Base-by-base conservation (phyloP, 1,140 invertebrate genomes). In the Drosophila virilis region DNA sequence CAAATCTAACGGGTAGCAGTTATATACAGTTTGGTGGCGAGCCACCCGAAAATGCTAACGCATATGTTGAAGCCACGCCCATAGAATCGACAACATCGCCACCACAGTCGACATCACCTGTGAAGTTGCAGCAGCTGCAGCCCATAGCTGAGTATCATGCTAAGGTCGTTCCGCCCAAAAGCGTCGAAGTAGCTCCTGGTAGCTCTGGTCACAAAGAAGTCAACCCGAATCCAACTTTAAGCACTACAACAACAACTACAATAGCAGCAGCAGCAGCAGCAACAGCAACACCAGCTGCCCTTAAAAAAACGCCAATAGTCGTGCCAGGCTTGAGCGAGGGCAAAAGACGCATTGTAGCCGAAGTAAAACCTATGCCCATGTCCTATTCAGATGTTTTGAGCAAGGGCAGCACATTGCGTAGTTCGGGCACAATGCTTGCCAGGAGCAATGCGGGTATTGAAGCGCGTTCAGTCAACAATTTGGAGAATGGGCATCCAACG, bases 291-390 rank as follows among this genome's bases (percentile, higher is more conserved):
- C 43, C 50, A 10, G 79, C 76, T 88, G 72, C 76, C 73, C 78
- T 76, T 8, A 79, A 73, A 38, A 90, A 86, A 48, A 60, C 83
- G 91, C 59, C 91, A 84, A 86, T 92, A 80, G 78, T 55, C 10
- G 79, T 77, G 9, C 10, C 80, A 2, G 80, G 65, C 9, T 70
- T 61, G 35, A 12, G 60, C n/a, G 65, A 90, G 43, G 77, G 72
- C 40, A 95, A 94, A 72, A 97, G 96, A 85, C 93, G 96, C 32
- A 96, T 96, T 84, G 94, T 97, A 1, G 96, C 96, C 28, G 96
- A 97, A 93, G 96, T 97, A 0, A 96, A 96, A 83, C 96, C 96
- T 5, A 97, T 97, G 96, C 93, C 96, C 60, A 96, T 96, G 17
- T 95, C 95, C 22, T 97, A 97, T 91, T 97, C 96, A 1, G 96